phyloP scores from a whole-genome alignment of 1,140 invertebrate species.

The Zaprionus africanus region DNA sequence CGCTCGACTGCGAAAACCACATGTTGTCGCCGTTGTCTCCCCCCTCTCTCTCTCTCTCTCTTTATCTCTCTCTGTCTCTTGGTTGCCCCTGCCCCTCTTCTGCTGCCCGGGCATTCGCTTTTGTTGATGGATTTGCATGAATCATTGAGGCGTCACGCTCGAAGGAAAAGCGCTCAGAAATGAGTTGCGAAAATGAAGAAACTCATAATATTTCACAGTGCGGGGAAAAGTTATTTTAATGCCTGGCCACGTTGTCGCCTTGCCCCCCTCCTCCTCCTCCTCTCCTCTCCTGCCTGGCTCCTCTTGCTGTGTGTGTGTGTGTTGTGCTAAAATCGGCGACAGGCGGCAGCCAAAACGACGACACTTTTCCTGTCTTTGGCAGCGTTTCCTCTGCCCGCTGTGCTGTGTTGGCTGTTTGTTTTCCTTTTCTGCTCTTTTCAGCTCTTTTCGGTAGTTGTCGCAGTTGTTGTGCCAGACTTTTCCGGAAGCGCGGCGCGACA shows the following conservation, averaged over 20 bases:
- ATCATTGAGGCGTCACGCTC: conserved; percentile 81
- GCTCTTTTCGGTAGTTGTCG: conserved; percentile 45
- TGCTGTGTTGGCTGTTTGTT: conserved; percentile 32
- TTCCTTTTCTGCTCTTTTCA: conserved; percentile 22
- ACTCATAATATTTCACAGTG: conserved; percentile 67
- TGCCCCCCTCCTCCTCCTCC: not conserved
- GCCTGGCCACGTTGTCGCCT: conserved; percentile 39
- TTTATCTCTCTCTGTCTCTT: not conserved
- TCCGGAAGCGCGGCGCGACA: conserved; percentile 80
- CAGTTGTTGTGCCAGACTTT: conserved; percentile 73
- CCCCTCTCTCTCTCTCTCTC: not conserved
- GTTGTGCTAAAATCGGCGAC: conserved; percentile 65
- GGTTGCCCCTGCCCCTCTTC: not conserved
- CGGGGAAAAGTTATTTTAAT: conserved; percentile 78
- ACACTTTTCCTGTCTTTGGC: conserved; percentile 79
- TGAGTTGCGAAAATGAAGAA: conserved; percentile 53
- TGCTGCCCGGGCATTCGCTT: conserved; percentile 8
- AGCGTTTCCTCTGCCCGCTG: conserved; percentile 59
- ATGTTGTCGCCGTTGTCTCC: conserved; percentile 50
- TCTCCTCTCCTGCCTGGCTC: not conserved
- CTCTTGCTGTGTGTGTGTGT: conserved; percentile 17
- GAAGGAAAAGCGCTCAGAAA: conserved; percentile 73
- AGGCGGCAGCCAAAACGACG: conserved; percentile 65
- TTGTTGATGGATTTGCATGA: conserved; percentile 80
- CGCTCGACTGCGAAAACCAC: conserved; percentile 60